These are phyloP conservation scores for Drosophila falleni DNA, from an alignment of 2,888 invertebrate species.

Conservation along the genomic window DNA sequence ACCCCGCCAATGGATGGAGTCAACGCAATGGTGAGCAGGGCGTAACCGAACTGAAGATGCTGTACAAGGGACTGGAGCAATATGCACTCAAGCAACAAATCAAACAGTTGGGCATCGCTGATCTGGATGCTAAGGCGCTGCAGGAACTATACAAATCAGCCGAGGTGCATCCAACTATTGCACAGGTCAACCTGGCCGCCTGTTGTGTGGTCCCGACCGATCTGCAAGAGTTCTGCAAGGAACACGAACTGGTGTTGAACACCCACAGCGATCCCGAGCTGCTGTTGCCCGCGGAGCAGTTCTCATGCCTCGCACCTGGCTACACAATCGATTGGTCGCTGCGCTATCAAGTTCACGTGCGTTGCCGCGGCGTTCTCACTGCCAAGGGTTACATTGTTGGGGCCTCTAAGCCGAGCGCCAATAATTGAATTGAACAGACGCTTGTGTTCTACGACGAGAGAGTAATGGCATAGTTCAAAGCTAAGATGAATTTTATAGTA, in stretches of 20 bases:
- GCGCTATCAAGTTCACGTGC: slow-evolving; percentile 95
- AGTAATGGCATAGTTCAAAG: slow-evolving; percentile 38
- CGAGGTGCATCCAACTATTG: slow-evolving; percentile 92
- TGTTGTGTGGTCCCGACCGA: slow-evolving; percentile 98
- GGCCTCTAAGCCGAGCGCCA: slow-evolving; percentile 68
- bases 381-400: slow-evolving; percentile 94
- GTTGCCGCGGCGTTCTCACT: slow-evolving; percentile 95
- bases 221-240: slow-evolving; percentile 94
- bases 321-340: slow-evolving; percentile 91
- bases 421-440: slow-evolving; percentile 42
- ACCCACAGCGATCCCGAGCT: slow-evolving; percentile 96
- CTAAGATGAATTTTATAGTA: slow-evolving; percentile 60
- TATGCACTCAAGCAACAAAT: slow-evolving; percentile 89
- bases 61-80: slow-evolving; percentile 92
- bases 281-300: slow-evolving; percentile 87
- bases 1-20: slow-evolving; percentile 82
- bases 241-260: slow-evolving; percentile 95
- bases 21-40: slow-evolving; percentile 85
- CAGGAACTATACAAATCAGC: slow-evolving; percentile 91
- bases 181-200: slow-evolving; percentile 96
- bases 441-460: background rate
- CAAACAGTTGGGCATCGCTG: slow-evolving; percentile 93
- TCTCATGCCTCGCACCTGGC: slow-evolving; percentile 86
- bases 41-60: slow-evolving; percentile 89
- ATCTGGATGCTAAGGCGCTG: slow-evolving; percentile 93